Conservation (phyloP, 2,113 vertebrate species). For the Glareola pratincola region DNA sequence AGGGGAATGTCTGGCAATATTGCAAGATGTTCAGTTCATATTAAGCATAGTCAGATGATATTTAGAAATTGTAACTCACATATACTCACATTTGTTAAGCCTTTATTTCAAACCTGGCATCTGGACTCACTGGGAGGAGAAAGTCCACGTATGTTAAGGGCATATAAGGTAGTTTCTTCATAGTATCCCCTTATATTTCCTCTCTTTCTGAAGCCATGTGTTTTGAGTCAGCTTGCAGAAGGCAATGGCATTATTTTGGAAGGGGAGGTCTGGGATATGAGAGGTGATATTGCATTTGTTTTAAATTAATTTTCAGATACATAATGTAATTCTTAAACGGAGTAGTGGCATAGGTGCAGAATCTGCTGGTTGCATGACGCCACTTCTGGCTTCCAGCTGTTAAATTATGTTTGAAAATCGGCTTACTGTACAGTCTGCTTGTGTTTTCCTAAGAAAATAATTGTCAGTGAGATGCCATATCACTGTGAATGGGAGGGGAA, state of each 20-base stretch:
- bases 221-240: not conserved
- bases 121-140: not conserved
- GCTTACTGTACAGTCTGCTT: not conserved
- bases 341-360: not conserved
- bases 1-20: not conserved
- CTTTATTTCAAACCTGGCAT: not conserved
- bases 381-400: not conserved
- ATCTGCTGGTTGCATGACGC: not conserved
- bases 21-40: not conserved
- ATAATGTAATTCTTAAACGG: not conserved
- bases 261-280: not conserved
- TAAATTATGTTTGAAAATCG: not conserved
- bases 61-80: not conserved
- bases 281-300: not conserved
- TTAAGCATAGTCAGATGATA: not conserved
- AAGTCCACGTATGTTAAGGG: not conserved
- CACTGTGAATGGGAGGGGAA: not conserved
- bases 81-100: not conserved
- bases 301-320: not conserved
- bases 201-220: not conserved
- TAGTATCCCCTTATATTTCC: not conserved
- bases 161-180: not conserved
- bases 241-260: not conserved
- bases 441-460: not conserved
- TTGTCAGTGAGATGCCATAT: not conserved